Conservation (phyloP, 2,113 vertebrate species). For the Hippolais icterina region DNA sequence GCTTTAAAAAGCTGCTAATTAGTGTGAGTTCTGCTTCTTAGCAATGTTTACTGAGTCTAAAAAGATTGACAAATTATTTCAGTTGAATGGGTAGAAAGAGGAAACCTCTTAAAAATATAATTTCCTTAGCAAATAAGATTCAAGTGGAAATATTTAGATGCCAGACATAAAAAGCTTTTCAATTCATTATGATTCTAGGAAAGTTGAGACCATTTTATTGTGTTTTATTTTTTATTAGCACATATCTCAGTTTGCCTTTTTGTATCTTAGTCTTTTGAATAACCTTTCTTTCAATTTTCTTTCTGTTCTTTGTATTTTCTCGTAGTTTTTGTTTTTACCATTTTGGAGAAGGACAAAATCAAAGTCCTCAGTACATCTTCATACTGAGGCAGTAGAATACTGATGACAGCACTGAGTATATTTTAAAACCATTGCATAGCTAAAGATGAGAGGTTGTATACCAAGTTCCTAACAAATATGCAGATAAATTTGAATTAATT, state of each 20-base stretch:
- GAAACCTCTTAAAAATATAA: neutral
- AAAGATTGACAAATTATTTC: neutral
- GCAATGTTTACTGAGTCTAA: neutral
- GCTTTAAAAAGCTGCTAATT: neutral
- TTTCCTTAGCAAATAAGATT: neutral
- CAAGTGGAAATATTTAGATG: neutral
- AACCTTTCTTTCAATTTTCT: neutral
- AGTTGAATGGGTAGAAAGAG: neutral
- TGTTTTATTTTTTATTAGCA: neutral
- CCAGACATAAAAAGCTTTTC: neutral
- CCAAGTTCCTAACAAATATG: conserved; percentile 2
- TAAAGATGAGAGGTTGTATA: neutral
- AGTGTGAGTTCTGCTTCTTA: neutral
- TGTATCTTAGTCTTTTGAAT: neutral
- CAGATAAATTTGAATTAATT: conserved; percentile 23
- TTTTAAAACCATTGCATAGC: neutral
- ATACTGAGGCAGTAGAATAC: neutral
- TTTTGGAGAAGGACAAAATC: neutral
- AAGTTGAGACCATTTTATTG: neutral
- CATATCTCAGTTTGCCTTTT: neutral
- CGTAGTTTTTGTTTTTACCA: neutral
- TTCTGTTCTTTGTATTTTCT: neutral
- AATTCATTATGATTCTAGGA: neutral
- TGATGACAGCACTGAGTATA: neutral
- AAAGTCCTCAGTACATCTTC: neutral